Evolutionary conservation across 2,888 invertebrate genomes (phyloP).

Genomic region (Ephialtes manifestator): DNA sequence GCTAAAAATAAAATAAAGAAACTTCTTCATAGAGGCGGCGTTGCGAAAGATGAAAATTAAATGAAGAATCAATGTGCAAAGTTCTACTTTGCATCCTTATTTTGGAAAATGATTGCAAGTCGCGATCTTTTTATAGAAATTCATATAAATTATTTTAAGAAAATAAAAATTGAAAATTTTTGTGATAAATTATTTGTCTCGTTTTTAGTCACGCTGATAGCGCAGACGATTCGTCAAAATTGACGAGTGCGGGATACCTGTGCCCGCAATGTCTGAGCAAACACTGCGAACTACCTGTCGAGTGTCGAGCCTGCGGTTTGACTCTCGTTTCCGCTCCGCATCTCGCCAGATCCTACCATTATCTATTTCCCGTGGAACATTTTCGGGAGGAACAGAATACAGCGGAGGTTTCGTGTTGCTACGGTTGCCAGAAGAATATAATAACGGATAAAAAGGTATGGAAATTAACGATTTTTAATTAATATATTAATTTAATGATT

Average conservation of each 20-base stretch:
- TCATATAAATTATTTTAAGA: too few relatives aligned
- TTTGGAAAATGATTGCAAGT: too few relatives aligned
- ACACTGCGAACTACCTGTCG: constrained; percentile 99
- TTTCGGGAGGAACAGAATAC: constrained; percentile 91
- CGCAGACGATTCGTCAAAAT: constrained; percentile 89
- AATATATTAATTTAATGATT: too few relatives aligned
- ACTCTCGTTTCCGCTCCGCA: constrained; percentile 99
- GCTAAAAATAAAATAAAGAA: too few relatives aligned
- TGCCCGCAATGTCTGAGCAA: constrained; percentile 99
- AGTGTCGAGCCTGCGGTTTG: constrained; percentile 97
- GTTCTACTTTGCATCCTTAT: too few relatives aligned
- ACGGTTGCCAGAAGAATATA: constrained; percentile 92
- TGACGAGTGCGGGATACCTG: constrained; percentile 93
- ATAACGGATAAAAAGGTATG: constrained; percentile 91
- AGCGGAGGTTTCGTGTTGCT: constrained; percentile 89
- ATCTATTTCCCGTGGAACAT: constrained; percentile 96
- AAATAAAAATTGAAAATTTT: too few relatives aligned
- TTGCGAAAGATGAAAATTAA: too few relatives aligned
- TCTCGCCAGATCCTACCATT: constrained; percentile 98
- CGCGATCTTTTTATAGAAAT: too few relatives aligned
- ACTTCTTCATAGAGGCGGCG: too few relatives aligned
- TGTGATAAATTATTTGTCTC: background rate
- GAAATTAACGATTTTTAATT: too few relatives aligned
- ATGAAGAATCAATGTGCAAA: too few relatives aligned
- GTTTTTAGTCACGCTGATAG: constrained; percentile 92